Evolutionary conservation across 2,888 invertebrate genomes (phyloP).

Genomic region (Ophion costatus): DNA sequence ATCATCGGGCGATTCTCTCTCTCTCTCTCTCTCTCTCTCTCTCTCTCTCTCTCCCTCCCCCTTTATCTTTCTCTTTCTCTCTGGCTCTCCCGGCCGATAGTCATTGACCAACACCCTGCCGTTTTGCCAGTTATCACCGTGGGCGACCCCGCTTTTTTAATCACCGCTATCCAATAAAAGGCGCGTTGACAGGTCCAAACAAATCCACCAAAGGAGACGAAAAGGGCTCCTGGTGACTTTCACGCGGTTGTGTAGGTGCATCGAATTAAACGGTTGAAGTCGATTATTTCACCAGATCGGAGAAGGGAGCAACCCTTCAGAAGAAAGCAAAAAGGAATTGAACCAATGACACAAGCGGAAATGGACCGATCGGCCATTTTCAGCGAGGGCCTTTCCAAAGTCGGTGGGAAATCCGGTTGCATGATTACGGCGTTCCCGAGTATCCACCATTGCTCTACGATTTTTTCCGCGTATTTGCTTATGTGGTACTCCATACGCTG

Average conservation of each 20-base stretch:
- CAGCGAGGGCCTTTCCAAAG: too few relatives aligned
- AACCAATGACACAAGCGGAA: too few relatives aligned
- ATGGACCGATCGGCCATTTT: too few relatives aligned
- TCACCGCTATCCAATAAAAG: conserved; percentile 29
- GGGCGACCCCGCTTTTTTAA: conserved; percentile 29
- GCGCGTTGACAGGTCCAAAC: conserved; percentile 4
- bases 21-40: conserved; percentile 4
- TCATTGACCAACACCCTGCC: conserved; percentile 32
- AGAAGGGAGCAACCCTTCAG: too few relatives aligned
- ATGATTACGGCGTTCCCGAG: too few relatives aligned
- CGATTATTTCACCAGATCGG: too few relatives aligned
- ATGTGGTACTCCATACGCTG: background rate
- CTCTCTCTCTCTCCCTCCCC: conserved; percentile 15
- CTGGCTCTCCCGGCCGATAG: background rate
- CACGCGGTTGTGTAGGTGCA: background rate
- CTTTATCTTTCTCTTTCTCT: background rate
- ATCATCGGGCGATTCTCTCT: conserved; percentile 49
- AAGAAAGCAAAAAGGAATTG: too few relatives aligned
- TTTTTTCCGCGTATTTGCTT: background rate
- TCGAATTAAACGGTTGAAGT: background rate
- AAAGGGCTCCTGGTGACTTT: background rate
- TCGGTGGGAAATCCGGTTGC: too few relatives aligned
- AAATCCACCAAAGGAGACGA: conserved; percentile 1
- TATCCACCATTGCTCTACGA: background rate
- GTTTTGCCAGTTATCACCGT: conserved; percentile 58